These are phyloP conservation scores for Erebia ligea DNA, from an alignment of 2,888 invertebrate species.

Conservation along the genomic window DNA sequence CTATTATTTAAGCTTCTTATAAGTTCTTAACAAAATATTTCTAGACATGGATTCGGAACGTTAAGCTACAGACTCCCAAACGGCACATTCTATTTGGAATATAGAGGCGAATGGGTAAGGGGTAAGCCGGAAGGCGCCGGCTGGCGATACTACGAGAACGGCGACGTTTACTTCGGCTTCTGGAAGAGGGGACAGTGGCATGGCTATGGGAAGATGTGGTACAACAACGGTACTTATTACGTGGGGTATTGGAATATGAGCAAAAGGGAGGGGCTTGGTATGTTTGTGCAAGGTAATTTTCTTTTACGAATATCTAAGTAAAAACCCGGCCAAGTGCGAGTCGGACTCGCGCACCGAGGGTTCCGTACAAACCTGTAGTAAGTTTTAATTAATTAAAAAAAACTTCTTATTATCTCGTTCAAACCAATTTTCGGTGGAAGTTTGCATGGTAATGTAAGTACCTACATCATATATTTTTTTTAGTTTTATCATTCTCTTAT, in stretches of 20 bases:
- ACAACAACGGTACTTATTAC: slow-evolving; percentile 81
- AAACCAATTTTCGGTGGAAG: no score
- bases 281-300: slow-evolving; percentile 75
- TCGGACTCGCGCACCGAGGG: no score
- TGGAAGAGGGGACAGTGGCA: slow-evolving; percentile 75
- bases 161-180: slow-evolving; percentile 84
- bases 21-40: slow-evolving; percentile 5
- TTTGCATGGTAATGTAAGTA: no score
- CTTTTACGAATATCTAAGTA: not conserved
- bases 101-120: slow-evolving; percentile 84
- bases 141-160: slow-evolving; percentile 80
- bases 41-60: slow-evolving; percentile 83
- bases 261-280: slow-evolving; percentile 77
- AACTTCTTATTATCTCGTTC: no score
- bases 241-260: slow-evolving; percentile 84
- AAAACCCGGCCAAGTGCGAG: no score
- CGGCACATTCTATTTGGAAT: slow-evolving; percentile 72
- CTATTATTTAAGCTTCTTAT: no score
- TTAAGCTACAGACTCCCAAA: slow-evolving; percentile 67
- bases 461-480: no score
- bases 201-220: slow-evolving; percentile 86
- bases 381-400: no score
- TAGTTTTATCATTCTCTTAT: no score
- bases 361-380: no score
- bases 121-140: slow-evolving; percentile 84